Evolutionary conservation across 2,113 vertebrate species (phyloP).

Genomic region (Osmerus eperlanus): DNA sequence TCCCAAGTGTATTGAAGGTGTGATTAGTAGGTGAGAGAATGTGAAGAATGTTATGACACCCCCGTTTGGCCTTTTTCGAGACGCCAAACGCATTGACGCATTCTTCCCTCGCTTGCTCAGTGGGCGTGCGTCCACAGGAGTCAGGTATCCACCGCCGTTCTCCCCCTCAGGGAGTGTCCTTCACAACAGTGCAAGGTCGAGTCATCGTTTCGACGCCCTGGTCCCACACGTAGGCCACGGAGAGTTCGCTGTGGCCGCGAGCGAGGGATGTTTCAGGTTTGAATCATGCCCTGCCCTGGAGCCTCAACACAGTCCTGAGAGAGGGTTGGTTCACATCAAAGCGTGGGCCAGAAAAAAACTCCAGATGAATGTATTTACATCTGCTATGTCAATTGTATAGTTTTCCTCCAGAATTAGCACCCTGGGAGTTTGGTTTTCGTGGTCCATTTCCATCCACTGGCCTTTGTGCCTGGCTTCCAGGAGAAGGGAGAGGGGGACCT

Average conservation of each 20-base stretch:
- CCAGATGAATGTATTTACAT: slow-evolving; percentile 19
- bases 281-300: slow-evolving; percentile 54
- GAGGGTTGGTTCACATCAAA: slow-evolving; percentile 27
- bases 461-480: slow-evolving; percentile 34
- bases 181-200: slow-evolving; percentile 28
- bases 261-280: slow-evolving; percentile 38
- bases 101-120: slow-evolving; percentile 50
- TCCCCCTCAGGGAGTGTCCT: slow-evolving; percentile 28
- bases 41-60: slow-evolving; percentile 45
- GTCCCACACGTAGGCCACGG: slow-evolving; percentile 24
- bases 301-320: slow-evolving; percentile 32
- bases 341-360: slow-evolving; percentile 19
- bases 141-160: slow-evolving; percentile 9
- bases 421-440: slow-evolving; percentile 2
- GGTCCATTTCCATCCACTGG: slow-evolving; percentile 22
- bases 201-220: slow-evolving; percentile 13
- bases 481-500: slow-evolving; percentile 9
- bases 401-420: slow-evolving; percentile 26
- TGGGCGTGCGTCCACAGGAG: slow-evolving; percentile 58
- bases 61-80: neutral
- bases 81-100: slow-evolving; percentile 48
- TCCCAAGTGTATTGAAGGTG: slow-evolving; percentile 29
- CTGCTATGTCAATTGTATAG: slow-evolving; percentile 50
- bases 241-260: slow-evolving; percentile 36
- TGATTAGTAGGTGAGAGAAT: slow-evolving; percentile 46